A percentile compares a stretch with the other conserved stretches of the same genome.
Evolutionary conservation across 1,140 invertebrate genomes (phyloP).

Genomic region (Drosophila nebulosa): DNA sequence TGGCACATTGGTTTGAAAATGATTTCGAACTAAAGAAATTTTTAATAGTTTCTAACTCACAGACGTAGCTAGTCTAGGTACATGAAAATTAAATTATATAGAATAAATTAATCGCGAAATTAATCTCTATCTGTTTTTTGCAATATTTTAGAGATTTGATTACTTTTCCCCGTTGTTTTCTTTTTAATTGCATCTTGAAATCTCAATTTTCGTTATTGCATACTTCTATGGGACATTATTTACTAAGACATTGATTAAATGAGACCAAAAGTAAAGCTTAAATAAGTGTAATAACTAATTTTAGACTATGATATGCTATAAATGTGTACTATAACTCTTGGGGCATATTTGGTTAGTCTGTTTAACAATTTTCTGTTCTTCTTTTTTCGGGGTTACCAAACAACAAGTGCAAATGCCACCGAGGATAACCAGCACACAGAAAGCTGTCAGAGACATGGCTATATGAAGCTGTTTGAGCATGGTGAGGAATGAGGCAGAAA

Average conservation of each 20-base stretch:
- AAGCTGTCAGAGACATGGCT: slow-evolving; percentile 65
- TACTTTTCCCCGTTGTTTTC: no score
- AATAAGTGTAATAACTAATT: background rate
- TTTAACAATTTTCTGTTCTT: background rate
- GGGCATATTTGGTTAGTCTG: background rate
- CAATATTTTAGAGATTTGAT: no score
- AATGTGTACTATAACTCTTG: slow-evolving; percentile 21
- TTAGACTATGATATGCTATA: slow-evolving; percentile 15
- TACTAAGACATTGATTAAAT: background rate
- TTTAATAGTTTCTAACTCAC: no score
- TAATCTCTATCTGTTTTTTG: background rate
- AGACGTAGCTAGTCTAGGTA: no score
- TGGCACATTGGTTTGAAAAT: slow-evolving; percentile 21
- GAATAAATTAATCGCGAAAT: background rate
- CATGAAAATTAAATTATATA: background rate
- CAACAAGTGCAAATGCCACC: slow-evolving; percentile 69
- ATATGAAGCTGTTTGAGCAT: slow-evolving; percentile 60
- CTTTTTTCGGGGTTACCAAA: slow-evolving; percentile 36
- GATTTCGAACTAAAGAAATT: background rate
- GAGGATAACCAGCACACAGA: slow-evolving; percentile 61
- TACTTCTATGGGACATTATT: no score
- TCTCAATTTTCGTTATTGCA: no score
- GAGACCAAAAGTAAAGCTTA: background rate
- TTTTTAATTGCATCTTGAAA: no score
- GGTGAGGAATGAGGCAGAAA: slow-evolving; percentile 73